phyloP scores from a whole-genome alignment of 2,113 vertebrate genomes.

The Manacus vitellinus region DNA sequence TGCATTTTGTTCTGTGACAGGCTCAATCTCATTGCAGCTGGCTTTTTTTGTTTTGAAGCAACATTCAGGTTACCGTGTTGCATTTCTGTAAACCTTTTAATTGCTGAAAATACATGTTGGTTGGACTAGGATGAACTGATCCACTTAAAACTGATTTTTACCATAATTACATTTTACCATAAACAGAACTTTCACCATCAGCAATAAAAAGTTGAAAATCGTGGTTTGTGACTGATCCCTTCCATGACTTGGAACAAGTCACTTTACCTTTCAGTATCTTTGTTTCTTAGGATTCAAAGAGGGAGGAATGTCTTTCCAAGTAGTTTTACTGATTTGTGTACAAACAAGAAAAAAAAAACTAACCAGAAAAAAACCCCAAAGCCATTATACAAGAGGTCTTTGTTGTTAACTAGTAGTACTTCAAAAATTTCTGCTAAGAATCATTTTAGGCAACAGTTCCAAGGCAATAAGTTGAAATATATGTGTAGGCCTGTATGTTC shows the following conservation, averaged over 20 bases:
- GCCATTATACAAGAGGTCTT: neutral
- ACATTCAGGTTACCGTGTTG: neutral
- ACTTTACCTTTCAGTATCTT: neutral
- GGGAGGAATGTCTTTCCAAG: neutral
- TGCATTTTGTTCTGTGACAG: neutral
- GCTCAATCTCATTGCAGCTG: neutral
- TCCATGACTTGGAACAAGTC: neutral
- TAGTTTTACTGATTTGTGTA: neutral
- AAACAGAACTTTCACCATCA: neutral
- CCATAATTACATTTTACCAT: neutral
- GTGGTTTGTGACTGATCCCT: neutral
- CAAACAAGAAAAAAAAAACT: neutral
- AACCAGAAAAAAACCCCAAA: neutral
- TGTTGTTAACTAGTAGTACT: neutral
- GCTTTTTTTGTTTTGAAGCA: neutral
- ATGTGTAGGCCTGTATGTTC: neutral
- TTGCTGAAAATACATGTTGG: neutral
- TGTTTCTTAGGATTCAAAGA: neutral
- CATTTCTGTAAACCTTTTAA: neutral
- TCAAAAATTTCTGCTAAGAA: neutral
- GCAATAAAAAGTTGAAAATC: neutral
- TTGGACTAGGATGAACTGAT: neutral
- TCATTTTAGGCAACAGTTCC: neutral
- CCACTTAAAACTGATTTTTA: neutral
- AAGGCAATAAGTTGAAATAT: neutral